Percentiles rank a stretch among this genome's conserved stretches.
phyloP scores from a whole-genome alignment of 2,113 vertebrate species.

The Pionites leucogaster region DNA sequence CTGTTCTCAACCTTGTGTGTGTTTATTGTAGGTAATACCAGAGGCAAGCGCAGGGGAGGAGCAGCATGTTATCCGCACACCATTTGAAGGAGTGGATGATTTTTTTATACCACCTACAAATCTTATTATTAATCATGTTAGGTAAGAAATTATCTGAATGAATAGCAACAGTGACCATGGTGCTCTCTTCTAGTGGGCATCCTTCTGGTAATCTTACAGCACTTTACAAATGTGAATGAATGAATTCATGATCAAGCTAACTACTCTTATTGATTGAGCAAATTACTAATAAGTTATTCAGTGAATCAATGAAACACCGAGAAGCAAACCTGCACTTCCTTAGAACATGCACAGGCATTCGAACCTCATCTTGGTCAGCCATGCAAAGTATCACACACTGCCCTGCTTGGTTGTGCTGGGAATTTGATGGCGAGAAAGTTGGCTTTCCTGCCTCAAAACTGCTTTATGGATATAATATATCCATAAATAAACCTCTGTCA shows the following conservation, averaged over 20 bases:
- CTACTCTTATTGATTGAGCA: neutral
- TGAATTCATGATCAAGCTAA: neutral
- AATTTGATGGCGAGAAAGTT: neutral
- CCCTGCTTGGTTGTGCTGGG: neutral
- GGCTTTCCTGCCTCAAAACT: neutral
- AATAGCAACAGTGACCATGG: neutral
- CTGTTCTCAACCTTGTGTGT: neutral
- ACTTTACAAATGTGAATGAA: neutral
- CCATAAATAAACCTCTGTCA: neutral
- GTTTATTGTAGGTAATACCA: constrained; percentile 84
- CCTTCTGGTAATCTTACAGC: neutral
- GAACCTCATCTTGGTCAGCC: neutral
- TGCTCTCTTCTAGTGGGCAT: neutral
- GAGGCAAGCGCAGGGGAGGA: constrained; percentile 88
- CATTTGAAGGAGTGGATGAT: constrained; percentile 86
- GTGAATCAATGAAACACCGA: neutral
- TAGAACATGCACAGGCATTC: neutral
- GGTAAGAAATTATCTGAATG: constrained; percentile 73
- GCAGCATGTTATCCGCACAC: constrained; percentile 80
- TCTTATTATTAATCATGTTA: constrained; percentile 96
- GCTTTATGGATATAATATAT: too few species aligned
- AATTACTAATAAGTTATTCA: neutral
- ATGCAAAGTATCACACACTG: neutral
- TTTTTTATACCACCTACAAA: constrained; percentile 96
- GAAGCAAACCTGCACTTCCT: neutral